These are phyloP conservation scores for Antennarius maculatus DNA, from an alignment of 2,797 vertebrate species.

Conservation along the genomic window DNA sequence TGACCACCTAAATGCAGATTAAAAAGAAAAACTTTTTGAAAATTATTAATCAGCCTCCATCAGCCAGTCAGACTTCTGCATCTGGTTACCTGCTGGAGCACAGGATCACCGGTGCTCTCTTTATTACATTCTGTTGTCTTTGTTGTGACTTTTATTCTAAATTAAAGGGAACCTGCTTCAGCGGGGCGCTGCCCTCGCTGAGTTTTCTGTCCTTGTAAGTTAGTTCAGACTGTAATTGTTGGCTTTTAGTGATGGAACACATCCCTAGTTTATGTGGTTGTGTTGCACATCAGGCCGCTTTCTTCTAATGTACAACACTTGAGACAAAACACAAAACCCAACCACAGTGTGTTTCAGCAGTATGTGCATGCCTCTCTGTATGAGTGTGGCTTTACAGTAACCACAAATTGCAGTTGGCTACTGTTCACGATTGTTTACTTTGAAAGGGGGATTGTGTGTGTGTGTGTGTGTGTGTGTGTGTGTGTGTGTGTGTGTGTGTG, in stretches of 20 bases:
- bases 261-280: constrained; percentile 62
- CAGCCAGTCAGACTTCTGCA: too few relatives aligned
- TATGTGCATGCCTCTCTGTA: constrained; percentile 6
- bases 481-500: constrained; percentile 5
- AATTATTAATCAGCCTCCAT: too few relatives aligned
- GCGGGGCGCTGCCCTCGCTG: constrained; percentile 36
- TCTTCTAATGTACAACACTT: constrained; percentile 42
- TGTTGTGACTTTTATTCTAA: constrained; percentile 32
- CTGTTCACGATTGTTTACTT: constrained; percentile 56
- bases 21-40: too few relatives aligned
- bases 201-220: constrained; percentile 52
- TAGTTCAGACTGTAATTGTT: constrained; percentile 56
- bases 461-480: constrained; percentile 10
- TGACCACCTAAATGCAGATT: too few relatives aligned
- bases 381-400: constrained; percentile 26
- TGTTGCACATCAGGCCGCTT: constrained; percentile 45
- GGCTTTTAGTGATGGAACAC: constrained; percentile 52
- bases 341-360: constrained; percentile 28
- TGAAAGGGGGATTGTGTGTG: constrained; percentile 37
- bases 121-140: constrained; percentile 9
- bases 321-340: constrained; percentile 45
- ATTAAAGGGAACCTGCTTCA: constrained; percentile 46
- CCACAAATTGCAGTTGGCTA: constrained; percentile 55
- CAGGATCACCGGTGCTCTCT: not conserved
- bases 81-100: not conserved